Conservation (phyloP, 2,888 invertebrate genomes). For the Argynnis bischoffii region DNA sequence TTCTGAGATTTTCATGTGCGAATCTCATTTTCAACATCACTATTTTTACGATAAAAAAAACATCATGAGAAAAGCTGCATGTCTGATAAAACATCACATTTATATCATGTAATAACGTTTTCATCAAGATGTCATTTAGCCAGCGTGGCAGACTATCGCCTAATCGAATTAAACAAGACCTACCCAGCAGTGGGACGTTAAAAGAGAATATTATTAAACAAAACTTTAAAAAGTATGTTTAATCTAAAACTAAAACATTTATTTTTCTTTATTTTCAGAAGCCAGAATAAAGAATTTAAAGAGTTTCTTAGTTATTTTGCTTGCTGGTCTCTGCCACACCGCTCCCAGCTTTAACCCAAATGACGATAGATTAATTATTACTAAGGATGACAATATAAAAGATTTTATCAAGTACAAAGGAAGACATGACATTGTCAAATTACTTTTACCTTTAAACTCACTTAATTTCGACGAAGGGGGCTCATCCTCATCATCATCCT, state of each 20-base stretch:
- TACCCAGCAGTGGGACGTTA: no score
- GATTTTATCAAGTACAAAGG: conserved; percentile 35
- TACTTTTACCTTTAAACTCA: conserved; percentile 43
- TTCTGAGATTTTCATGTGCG: no score
- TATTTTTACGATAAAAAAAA: no score
- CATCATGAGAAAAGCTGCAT: no score
- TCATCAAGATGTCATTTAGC: no score
- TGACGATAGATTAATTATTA: conserved; percentile 31
- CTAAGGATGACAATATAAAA: conserved; percentile 30
- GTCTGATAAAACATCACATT: no score
- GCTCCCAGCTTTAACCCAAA: conserved; percentile 35
- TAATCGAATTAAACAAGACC: no score
- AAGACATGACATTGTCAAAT: conserved; percentile 44
- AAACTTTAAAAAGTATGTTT: no score
- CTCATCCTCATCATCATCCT: conserved; percentile 25
- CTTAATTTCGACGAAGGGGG: conserved; percentile 39
- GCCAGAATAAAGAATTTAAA: conserved; percentile 32
- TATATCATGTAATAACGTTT: no score
- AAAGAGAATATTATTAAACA: no score
- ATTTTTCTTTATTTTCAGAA: conserved; percentile 31
- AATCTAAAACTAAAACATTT: neutral
- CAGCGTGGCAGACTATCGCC: no score
- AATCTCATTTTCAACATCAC: no score
- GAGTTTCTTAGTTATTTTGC: conserved; percentile 36
- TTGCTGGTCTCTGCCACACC: conserved; percentile 40